Base-by-base conservation (phyloP, 2,113 vertebrate species). In the Myotis lucifugus region DNA sequence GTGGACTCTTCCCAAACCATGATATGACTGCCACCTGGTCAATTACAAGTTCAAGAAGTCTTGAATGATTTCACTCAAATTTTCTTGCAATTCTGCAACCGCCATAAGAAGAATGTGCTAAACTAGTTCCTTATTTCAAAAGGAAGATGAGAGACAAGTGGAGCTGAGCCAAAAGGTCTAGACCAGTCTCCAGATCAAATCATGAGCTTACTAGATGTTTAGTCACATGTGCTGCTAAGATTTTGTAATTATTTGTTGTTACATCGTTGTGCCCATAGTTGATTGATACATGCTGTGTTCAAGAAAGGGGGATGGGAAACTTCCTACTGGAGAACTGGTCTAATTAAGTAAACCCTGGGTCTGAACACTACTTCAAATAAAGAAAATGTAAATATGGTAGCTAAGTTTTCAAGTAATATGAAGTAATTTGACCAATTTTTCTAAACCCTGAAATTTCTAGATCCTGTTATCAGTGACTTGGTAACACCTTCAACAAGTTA, bases 281-380 rank as follows among this genome's bases (percentile, higher is more conserved):
- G 29, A 69, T 1, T 90, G 66, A 74, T 32, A 54, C 8, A 67
- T 37, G 8, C 27, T 70, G 0, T 79, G 17, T 76, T 84, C 19
- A 88, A 32, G 6, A 84, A 86, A 89, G 3, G 1, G 8, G 2
- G 5, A 17, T 54, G 5, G 34, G 4, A 64, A 90, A 73, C 7
- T 90, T 69, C 42, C 27, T 69, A 17, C 17, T n/a, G 14, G 90
- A 90, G 21, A 87, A 64, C 27, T 59, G 48, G 6, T 59, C 27
- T 64, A 37, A 34, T 69, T 40, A 74, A 86, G n/a, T 73, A 91
- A 85, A 42, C 3, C 7, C n/a, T 27, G 3, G 18, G 27, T 81
- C 56, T 83, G 66, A 88, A 92, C 42, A 72, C 61, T 78, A 27
- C 42, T 17, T 50, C 42, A 89, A 79, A 93, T 82, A 89, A 95